phyloP scores from a whole-genome alignment of 1,140 invertebrate species.

The Drepana arcuata region DNA sequence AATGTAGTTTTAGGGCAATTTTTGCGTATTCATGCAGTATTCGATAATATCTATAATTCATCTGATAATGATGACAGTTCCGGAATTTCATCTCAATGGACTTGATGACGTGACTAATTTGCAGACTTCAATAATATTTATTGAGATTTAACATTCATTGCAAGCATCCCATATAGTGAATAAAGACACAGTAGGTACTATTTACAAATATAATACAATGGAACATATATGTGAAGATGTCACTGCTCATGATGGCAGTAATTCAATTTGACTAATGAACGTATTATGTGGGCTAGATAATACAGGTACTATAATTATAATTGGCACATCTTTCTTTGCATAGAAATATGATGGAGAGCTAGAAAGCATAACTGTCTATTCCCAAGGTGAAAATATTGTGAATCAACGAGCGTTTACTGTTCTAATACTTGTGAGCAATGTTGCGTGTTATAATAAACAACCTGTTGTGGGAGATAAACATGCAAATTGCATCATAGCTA shows the following conservation, averaged over 20 bases:
- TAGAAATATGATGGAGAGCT: constrained; percentile 9
- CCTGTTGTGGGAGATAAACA: constrained; percentile 3
- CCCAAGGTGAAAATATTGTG: constrained; percentile 24
- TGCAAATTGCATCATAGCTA: constrained; percentile 3
- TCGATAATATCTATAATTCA: constrained; percentile 32
- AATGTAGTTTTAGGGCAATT: constrained; percentile 39
- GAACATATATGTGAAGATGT: too few relatives aligned
- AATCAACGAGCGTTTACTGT: constrained; percentile 11
- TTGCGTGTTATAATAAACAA: constrained; percentile 17
- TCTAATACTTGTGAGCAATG: constrained; percentile 5
- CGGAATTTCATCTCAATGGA: constrained; percentile 24
- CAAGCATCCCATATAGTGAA: too few relatives aligned
- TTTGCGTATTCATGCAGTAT: constrained; percentile 45
- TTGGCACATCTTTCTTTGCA: constrained; percentile 6
- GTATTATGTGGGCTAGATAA: constrained; percentile 8
- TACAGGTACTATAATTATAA: too few relatives aligned
- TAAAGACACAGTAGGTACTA: too few relatives aligned
- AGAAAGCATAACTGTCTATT: constrained; percentile 25
- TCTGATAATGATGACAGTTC: constrained; percentile 26
- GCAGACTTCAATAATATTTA: too few relatives aligned
- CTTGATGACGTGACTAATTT: too few relatives aligned
- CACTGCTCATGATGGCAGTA: too few relatives aligned
- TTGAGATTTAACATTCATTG: too few relatives aligned
- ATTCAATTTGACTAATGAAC: constrained; percentile 6
- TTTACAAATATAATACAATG: too few relatives aligned